Conservation (phyloP, 2,888 invertebrate species). For the Arge pagana region DNA sequence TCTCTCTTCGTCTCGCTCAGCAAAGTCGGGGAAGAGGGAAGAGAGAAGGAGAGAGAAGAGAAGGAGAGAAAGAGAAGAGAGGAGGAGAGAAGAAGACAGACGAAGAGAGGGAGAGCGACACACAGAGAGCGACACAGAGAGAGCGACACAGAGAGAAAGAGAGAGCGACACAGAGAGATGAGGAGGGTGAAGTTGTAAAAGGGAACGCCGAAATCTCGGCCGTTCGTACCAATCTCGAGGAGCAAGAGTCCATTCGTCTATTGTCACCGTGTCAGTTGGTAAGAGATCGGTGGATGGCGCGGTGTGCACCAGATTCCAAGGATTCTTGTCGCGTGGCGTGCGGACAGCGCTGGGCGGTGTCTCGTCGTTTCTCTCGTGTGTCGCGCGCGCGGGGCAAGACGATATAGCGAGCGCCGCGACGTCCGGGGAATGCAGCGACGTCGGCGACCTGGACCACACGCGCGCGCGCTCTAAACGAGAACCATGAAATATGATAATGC, state of each 20-base stretch:
- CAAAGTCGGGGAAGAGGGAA: not conserved
- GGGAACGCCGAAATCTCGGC: conserved; percentile 4
- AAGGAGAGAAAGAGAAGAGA: not conserved
- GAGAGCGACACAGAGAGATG: no score
- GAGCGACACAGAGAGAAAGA: no score
- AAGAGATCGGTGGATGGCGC: conserved; percentile 23
- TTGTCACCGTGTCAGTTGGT: conserved; percentile 32
- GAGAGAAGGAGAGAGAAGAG: not conserved
- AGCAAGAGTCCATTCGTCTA: conserved; percentile 29
- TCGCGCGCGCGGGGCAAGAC: conserved; percentile 16
- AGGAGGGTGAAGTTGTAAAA: no score
- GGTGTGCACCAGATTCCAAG: conserved; percentile 25
- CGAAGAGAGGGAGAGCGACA: conserved; percentile 22
- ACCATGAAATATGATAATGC: conserved; percentile 57
- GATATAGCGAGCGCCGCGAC: conserved; percentile 42
- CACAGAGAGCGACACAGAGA: not conserved
- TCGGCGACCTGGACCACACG: conserved; percentile 47
- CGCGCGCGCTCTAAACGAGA: conserved; percentile 48
- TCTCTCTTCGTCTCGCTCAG: not conserved
- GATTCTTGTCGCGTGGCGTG: conserved; percentile 24
- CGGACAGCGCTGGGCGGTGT: conserved; percentile 20
- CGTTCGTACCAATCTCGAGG: no score
- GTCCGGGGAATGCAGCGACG: conserved; percentile 50
- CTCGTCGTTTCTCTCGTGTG: conserved; percentile 14
- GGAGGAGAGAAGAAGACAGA: conserved; percentile 2